Evolutionary conservation across 2,113 vertebrate genomes (phyloP).

Genomic region (Chrysemys picta): DNA sequence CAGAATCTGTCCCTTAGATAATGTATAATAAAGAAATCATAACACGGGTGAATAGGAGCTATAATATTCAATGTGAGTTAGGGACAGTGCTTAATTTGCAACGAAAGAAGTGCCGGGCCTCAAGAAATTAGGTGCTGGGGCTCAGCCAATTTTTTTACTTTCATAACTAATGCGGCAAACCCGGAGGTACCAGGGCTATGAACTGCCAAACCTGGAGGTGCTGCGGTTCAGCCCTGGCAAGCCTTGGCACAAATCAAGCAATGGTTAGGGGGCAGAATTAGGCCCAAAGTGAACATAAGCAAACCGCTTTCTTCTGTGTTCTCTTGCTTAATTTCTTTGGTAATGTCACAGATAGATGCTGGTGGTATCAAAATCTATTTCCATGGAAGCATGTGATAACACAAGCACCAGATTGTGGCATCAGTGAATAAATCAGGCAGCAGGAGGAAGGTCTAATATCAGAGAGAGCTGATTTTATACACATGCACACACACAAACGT

Average conservation of each 20-base stretch:
- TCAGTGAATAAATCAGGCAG: background rate
- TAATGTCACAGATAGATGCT: background rate
- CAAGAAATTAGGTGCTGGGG: background rate
- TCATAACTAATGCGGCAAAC: no score
- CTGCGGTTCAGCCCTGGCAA: no score
- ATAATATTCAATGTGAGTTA: background rate
- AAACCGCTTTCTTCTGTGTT: background rate
- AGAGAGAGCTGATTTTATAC: background rate
- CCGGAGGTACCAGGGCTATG: no score
- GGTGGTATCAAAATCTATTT: background rate
- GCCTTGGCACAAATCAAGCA: background rate
- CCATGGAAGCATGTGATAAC: background rate
- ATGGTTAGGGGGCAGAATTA: background rate
- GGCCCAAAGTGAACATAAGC: background rate
- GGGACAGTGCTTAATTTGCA: background rate
- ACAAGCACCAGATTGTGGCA: background rate
- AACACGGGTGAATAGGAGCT: background rate
- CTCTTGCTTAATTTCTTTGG: background rate
- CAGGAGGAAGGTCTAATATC: background rate
- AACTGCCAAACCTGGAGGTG: no score
- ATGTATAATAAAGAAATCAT: background rate
- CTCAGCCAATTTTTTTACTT: background rate
- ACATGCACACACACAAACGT: rapidly evolving
- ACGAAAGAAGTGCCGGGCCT: background rate
- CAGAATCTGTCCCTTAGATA: background rate